A percentile compares a stretch with the other conserved stretches of the same genome.
phyloP scores from a whole-genome alignment of 2,113 vertebrate species.

The Abramis brama region DNA sequence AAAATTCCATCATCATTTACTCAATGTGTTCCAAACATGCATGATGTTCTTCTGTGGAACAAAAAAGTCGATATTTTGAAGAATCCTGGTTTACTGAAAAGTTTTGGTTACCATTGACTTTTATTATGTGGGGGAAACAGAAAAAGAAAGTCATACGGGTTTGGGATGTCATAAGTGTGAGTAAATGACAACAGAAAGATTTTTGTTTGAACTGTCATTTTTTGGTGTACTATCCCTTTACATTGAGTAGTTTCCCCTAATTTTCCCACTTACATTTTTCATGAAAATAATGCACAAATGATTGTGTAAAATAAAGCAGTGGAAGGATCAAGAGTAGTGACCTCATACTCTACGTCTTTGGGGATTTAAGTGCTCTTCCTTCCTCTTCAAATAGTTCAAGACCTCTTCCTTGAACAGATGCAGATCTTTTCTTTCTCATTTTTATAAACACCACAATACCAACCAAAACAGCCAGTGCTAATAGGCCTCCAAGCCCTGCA shows the following conservation, averaged over 20 bases:
- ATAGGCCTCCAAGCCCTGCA: constrained; percentile 44
- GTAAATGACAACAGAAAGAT: not conserved
- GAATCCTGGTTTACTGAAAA: not conserved
- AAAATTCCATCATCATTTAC: not conserved
- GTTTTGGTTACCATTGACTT: not conserved
- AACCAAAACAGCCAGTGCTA: constrained; percentile 45
- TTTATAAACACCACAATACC: constrained; percentile 44
- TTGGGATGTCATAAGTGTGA: not conserved
- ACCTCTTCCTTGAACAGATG: not conserved
- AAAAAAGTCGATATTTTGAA: not conserved
- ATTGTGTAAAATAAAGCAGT: not conserved
- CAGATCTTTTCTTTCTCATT: constrained; percentile 39
- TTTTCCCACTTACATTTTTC: not conserved
- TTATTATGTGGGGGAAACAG: not conserved
- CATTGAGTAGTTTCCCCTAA: not conserved
- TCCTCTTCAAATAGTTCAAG: not conserved
- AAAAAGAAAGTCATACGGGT: not conserved
- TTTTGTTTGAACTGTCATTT: not conserved
- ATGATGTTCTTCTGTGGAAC: not conserved
- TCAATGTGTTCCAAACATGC: not conserved
- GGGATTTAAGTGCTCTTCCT: not conserved
- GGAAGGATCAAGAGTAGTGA: not conserved
- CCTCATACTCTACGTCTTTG: not conserved
- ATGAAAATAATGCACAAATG: not conserved
- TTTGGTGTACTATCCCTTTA: not conserved